Conservation (phyloP, 2,797 vertebrate genomes). For the Monodelphis domestica region DNA sequence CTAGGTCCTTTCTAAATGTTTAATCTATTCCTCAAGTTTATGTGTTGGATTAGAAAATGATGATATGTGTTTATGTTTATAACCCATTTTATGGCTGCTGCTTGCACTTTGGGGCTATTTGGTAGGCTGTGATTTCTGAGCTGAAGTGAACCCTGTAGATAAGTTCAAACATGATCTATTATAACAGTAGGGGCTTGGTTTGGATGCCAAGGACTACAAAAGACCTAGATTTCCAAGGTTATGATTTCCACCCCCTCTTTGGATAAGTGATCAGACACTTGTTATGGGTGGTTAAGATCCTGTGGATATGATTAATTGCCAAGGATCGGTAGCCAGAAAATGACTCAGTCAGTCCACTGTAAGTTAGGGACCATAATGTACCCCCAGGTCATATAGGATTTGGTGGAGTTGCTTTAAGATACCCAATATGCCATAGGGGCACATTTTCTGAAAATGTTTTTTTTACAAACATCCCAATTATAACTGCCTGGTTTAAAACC, state of each 20-base stretch:
- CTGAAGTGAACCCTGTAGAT: constrained; percentile 2
- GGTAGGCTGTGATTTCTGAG: not conserved
- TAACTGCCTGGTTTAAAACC: not conserved
- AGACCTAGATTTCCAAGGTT: not conserved
- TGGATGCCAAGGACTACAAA: not conserved
- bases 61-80: not conserved
- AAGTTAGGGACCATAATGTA: not conserved
- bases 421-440: not conserved
- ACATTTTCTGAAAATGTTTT: not conserved
- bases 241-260: not conserved
- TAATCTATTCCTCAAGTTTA: not conserved
- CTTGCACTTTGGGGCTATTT: not conserved
- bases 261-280: not conserved
- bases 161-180: not conserved
- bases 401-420: not conserved
- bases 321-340: not conserved
- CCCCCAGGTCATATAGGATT: too few relatives aligned
- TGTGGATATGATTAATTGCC: not conserved
- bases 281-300: too few relatives aligned
- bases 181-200: not conserved
- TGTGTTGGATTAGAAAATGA: not conserved
- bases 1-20: rapidly evolving
- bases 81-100: not conserved
- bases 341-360: not conserved
- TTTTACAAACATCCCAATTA: not conserved